Evolutionary conservation across 2,113 vertebrate species (phyloP), one percentile per base, ranked within the genome.

Genomic region (Elaphurus davidianus): DNA sequence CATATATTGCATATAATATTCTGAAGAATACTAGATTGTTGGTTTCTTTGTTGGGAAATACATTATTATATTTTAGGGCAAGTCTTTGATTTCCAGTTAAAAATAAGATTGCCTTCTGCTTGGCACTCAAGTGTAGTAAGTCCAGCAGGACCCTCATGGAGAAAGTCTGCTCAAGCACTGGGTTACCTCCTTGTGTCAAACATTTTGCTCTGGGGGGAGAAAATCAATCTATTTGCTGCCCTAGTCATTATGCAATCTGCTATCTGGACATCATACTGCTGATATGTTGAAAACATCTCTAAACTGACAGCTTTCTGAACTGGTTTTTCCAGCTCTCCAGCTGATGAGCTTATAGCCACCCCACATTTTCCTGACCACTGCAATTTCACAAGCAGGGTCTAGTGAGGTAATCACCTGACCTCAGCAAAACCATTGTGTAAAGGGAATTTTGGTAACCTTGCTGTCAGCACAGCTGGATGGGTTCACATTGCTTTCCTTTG

Each of bases 291-390:
- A 97, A 98, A 43, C 82, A 91, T 96, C 1, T 2, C 90, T 98
- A 91, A 95, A 85, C 78, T 97, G 98, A 98, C 87, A 97, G 62
- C 81, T 97, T 90, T 98, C 93, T 79, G 33, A 91, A 74, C 64
- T 86, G 89, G 82, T 95, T 97, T 89, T 43, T 28, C 91, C 79
- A 96, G 97, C 94, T 90, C 93, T 92, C 94, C 97, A 78, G 50
- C 82, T 97, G 97, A 98, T 92, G 95, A 97, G 94, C 60, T 98
- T 60, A 2, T 67, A 98, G 90, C 43, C 97, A 81, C 57, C 47
- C 82, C n/a, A 13, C 17, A 45, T 98, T 98, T 97, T 97, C 97
- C 95, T 98, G 98, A 98, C 91, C 74, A 78, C 92, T 96, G 97
- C 88, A 95, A 50, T 97, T 98, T 98, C 84, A 0, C 54, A 96